Evolutionary conservation across 2,888 invertebrate genomes (phyloP), one percentile per base, ranked within the genome.

Genomic region (Lepidocyrtinus sp.): DNA sequence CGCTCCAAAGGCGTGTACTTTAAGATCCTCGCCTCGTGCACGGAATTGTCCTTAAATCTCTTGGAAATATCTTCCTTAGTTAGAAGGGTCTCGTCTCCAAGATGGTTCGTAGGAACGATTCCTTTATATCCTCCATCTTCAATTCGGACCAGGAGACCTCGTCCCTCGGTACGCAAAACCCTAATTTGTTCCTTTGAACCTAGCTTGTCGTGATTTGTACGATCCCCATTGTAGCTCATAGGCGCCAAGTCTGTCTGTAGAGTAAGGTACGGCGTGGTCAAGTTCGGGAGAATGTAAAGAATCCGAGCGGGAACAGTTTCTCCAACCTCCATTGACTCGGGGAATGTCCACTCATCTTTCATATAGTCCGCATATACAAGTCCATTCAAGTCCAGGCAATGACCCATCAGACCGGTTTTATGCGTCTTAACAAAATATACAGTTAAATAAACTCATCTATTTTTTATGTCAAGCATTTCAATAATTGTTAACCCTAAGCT

Each of bases 301-400:
- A 85, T 67, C 15, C 80, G 55, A 55, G 82, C 73, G 24, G 17
- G 5, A n/a, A 81, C 17, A 12, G 75, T 73, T 21, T 73, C 63
- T 12, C 80, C 70, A 2, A 83, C 27, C 61, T 81, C 76, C 24
- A 45, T 50, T 12, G 55, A 68, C 17, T 59, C 68, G 0, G 89
- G 84, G n/a, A 88, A 87, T 7, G 87, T 85, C 87, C 88, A 85
- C 87, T 90, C 84, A 21, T 81, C 75, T 21, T 73, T 24, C 24
- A 85, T 72, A 61, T 87, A 86, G 73, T 87, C 83, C 22, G 77
- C 75, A 59, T 87, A 84, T 12, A 89, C 89, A 87, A 88, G 90
- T 0, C 90, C 90, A 25, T 89, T 88, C 3, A 89, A 87, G 1
- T 89, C 88, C 25, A 84, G 69, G 25, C 83, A 83, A 74, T 85